A percentile compares a stretch with the other conserved stretches of the same genome.
These are phyloP conservation scores for Candoia aspera DNA, from an alignment of 2,113 vertebrate genomes.

Conservation along the genomic window DNA sequence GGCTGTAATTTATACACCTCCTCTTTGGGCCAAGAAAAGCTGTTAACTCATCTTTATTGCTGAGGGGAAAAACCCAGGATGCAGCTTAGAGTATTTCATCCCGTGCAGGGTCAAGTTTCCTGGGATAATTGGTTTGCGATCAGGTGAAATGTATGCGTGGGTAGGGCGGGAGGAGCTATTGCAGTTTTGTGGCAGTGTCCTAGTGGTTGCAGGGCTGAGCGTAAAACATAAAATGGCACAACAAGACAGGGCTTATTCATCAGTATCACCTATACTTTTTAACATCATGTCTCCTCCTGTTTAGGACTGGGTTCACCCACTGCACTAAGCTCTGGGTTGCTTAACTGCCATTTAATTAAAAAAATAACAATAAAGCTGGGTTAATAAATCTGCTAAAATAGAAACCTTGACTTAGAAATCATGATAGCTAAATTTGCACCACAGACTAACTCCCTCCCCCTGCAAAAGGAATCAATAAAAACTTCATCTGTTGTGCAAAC, in stretches of 20 bases:
- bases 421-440: neutral
- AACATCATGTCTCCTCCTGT: neutral
- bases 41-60: conserved; percentile 60
- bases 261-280: neutral
- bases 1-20: conserved; percentile 56
- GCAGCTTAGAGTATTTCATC: conserved; percentile 48
- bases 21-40: conserved; percentile 55
- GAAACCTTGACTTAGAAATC: neutral
- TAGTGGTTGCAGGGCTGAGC: neutral
- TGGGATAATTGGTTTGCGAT: conserved; percentile 42
- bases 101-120: conserved; percentile 27
- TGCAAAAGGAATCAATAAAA: neutral
- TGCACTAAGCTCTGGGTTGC: neutral
- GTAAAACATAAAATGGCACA: neutral
- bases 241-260: neutral
- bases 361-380: neutral
- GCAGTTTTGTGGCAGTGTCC: neutral
- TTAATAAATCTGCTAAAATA: neutral
- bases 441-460: neutral
- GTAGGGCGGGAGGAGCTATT: too few relatives aligned
- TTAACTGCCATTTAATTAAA: neutral
- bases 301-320: neutral
- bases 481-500: neutral
- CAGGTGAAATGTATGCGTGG: conserved; percentile 6
- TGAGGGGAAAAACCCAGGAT: conserved; percentile 42